These are phyloP conservation scores for Lepidocolaptes lacrymiger DNA, from an alignment of 2,797 vertebrate genomes.

Conservation along the genomic window DNA sequence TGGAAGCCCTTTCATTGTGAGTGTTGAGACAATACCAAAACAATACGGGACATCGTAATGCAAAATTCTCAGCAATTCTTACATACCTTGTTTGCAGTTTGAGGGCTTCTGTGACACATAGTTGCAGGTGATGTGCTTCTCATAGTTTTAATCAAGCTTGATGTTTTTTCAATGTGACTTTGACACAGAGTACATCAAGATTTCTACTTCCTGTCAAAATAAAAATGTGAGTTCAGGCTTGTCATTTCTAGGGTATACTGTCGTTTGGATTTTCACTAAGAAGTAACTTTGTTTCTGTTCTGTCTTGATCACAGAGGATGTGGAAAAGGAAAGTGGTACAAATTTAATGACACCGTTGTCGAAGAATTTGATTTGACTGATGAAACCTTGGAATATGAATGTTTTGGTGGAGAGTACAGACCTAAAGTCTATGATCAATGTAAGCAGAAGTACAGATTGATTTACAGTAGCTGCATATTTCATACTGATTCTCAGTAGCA, in stretches of 20 bases:
- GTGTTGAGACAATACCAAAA: not conserved
- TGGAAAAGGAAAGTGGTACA: constrained; percentile 95
- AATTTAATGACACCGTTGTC: constrained; percentile 96
- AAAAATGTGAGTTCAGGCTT: not conserved
- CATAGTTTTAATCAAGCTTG: not conserved
- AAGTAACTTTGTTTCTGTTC: constrained; percentile 6
- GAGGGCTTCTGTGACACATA: not conserved
- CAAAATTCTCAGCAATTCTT: not conserved
- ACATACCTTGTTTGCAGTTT: not conserved
- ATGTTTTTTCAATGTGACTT: not conserved
- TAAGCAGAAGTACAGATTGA: constrained; percentile 74
- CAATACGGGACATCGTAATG: rapidly evolving
- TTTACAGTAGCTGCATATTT: not conserved
- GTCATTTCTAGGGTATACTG: not conserved
- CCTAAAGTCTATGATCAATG: constrained; percentile 98
- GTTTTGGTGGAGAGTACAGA: constrained; percentile 97
- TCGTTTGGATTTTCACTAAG: not conserved
- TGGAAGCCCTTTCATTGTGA: not conserved
- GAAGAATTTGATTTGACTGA: constrained; percentile 98
- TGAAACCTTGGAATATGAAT: constrained; percentile 96
- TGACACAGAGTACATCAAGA: not conserved
- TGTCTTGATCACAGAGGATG: constrained; percentile 79
- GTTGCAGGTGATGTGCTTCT: not conserved
- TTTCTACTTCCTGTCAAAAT: not conserved
- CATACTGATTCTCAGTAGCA: not conserved